Percentiles rank a stretch among this genome's conserved stretches.
These are phyloP conservation scores for Scolopax rusticola DNA, from an alignment of 2,797 vertebrate genomes.

Conservation along the genomic window DNA sequence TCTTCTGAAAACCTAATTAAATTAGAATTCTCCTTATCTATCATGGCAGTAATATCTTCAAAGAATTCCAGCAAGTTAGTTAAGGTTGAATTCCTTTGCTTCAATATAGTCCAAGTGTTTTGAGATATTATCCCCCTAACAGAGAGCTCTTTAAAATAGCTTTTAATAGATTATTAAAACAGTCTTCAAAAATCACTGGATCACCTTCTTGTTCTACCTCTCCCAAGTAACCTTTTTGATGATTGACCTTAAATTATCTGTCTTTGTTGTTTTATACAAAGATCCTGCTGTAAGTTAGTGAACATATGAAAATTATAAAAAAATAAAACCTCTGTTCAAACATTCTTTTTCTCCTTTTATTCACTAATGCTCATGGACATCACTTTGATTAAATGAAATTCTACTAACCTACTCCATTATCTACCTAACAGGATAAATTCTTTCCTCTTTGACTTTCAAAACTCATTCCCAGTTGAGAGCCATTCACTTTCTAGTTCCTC, in stretches of 20 bases:
- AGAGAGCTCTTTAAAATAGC: not conserved
- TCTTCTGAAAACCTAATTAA: conserved; percentile 63
- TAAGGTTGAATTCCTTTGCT: conserved; percentile 53
- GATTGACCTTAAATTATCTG: not conserved
- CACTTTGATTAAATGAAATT: not conserved
- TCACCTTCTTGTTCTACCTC: not conserved
- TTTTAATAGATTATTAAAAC: not conserved
- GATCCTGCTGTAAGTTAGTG: not conserved
- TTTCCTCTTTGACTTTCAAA: not conserved
- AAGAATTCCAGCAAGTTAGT: conserved; percentile 56
- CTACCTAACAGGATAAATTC: not conserved
- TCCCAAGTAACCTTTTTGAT: not conserved
- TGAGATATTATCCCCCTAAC: not conserved
- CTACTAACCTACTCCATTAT: not conserved
- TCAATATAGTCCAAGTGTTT: not conserved
- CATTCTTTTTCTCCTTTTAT: not conserved
- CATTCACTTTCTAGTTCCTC: not conserved
- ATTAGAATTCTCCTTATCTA: conserved; percentile 63
- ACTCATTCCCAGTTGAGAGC: not conserved
- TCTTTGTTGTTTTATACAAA: not conserved
- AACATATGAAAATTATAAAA: not conserved
- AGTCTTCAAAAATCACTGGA: not conserved
- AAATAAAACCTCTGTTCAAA: not conserved
- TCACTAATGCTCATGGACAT: not conserved
- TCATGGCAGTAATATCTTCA: conserved; percentile 51